Evolutionary conservation across 1,140 invertebrate species (phyloP), one percentile per base, ranked within the genome.

Genomic region (Streblospio benedicti): DNA sequence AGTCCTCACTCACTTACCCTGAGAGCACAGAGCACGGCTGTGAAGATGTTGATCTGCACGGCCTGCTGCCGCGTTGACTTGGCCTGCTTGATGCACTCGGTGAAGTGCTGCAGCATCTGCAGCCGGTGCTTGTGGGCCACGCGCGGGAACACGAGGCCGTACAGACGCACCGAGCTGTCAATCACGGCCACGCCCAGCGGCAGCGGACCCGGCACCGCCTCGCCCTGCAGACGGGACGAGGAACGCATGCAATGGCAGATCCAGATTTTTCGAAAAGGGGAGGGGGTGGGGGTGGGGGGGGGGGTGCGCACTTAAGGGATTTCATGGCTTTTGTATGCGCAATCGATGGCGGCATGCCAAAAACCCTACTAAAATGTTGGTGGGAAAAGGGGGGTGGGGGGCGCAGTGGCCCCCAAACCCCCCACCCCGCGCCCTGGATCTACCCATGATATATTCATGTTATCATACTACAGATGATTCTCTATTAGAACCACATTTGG

Each of bases 111-210:
- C 33, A 99, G 77, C 87, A 99, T 95, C 80, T 99, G 93, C 38
- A 95, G 79, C 61, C 93, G 75, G 78, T 99, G 94, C 71, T 97
- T 98, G 69, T 93, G 90, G 2, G 91, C 89, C 4, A 97, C 91
- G 54, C 89, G 84, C 1, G 92, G 89, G 73, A 97, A 98, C 44
- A 98, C 88, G 67, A 88, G 84, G 20, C 93, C 94, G 80, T 97
- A 99, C 1, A 98, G 79, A 2, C 85, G 82, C 0, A 98, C 91
- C 1, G 94, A 90, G 64, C 89, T 85, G 77, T 99, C 94, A 57
- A 99, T 95, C 4, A 97, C 93, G 23, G 93, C 90, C 9, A 97
- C 92, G n/a, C 93, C 92, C 2, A 97, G 79, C 0, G 95, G 95
- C 53, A 96, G 80, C 5, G 95, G 93, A 50, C 91, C 91, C 0